Conservation (phyloP, 1,140 invertebrate genomes). For the Pseudomyrmex cubaensis region DNA sequence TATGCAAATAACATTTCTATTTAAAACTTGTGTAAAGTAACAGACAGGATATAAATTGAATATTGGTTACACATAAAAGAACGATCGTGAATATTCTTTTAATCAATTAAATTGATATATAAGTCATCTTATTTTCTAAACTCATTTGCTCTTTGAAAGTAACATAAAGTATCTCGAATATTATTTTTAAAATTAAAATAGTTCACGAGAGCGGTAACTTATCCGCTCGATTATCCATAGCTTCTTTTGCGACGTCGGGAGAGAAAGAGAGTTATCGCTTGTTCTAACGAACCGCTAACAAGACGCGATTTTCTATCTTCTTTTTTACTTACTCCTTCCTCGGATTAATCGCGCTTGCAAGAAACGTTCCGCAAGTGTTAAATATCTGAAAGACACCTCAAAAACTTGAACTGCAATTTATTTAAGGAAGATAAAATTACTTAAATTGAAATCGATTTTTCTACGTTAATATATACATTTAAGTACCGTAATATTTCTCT, state of each 20-base stretch:
- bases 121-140: not conserved
- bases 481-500: too few species aligned
- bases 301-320: slow-evolving; percentile 43
- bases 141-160: not conserved
- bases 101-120: not conserved
- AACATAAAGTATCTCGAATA: not conserved
- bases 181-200: slow-evolving; percentile 51
- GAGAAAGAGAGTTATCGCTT: slow-evolving; percentile 50
- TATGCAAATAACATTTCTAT: not conserved
- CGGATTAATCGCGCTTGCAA: slow-evolving; percentile 5
- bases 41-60: not conserved
- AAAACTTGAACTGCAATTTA: slow-evolving; percentile 6
- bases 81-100: not conserved
- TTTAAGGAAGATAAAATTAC: not conserved
- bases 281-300: slow-evolving; percentile 60
- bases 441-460: not conserved
- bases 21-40: not conserved
- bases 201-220: not conserved
- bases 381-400: not conserved
- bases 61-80: not conserved
- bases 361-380: not conserved
- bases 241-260: slow-evolving; percentile 1
- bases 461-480: not conserved
- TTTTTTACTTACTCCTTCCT: not conserved
- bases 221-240: slow-evolving; percentile 40